Evolutionary conservation across 2,888 invertebrate species (phyloP).

Genomic region (Eupithecia tripunctaria): DNA sequence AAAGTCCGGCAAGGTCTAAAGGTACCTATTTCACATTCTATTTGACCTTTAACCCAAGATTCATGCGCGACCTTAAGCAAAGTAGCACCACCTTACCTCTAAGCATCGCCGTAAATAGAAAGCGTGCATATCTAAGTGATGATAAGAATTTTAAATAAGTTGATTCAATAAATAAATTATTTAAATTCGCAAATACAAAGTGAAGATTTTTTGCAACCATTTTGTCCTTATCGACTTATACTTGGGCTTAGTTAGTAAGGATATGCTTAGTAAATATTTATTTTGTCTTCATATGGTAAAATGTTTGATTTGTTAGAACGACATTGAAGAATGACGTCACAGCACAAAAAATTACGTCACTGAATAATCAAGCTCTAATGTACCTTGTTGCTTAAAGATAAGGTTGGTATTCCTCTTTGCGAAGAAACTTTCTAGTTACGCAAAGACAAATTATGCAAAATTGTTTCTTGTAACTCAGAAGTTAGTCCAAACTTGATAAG

Average conservation of each 20-base stretch:
- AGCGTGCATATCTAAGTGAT: slow-evolving; percentile 6
- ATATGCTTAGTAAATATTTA: not conserved
- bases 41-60: not conserved
- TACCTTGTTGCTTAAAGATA: not conserved
- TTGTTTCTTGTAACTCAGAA: not conserved
- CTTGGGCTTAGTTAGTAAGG: not conserved
- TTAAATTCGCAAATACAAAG: not conserved
- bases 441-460: slow-evolving; percentile 7
- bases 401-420: not conserved
- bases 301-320: not conserved
- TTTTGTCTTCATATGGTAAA: not conserved
- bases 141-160: slow-evolving; percentile 12
- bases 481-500: too few species aligned
- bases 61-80: not conserved
- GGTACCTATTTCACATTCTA: not conserved
- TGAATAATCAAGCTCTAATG: not conserved
- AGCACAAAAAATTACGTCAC: slow-evolving; percentile 1
- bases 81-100: not conserved
- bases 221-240: not conserved
- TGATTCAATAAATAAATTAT: slow-evolving; percentile 4
- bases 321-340: not conserved
- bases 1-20: not conserved
- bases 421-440: slow-evolving; percentile 7
- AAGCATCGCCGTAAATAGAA: slow-evolving; percentile 5
- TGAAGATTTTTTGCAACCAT: not conserved